Conservation (phyloP, 2,888 invertebrate species). For the Acholoe squamosa region DNA sequence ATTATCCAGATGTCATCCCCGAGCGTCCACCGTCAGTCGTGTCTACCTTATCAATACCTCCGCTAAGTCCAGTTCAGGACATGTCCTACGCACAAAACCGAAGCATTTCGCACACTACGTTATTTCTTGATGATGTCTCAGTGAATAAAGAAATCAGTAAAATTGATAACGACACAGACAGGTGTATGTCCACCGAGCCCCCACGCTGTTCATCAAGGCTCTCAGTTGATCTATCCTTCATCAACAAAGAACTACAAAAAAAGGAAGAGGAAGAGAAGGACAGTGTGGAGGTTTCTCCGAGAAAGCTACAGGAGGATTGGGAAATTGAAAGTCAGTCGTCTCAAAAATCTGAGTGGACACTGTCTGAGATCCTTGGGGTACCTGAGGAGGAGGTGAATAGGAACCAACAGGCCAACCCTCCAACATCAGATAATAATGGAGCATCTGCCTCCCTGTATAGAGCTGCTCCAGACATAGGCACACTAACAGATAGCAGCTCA, state of each 20-base stretch:
- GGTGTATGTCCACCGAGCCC: not conserved
- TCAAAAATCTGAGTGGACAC: slow-evolving; percentile 45
- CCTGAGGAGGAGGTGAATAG: slow-evolving; percentile 16
- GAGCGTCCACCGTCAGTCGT: slow-evolving; percentile 41
- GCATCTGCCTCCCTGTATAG: slow-evolving; percentile 1
- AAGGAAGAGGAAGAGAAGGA: slow-evolving; percentile 69
- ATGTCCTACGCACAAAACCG: not conserved
- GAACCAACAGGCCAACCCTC: not conserved
- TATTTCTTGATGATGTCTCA: slow-evolving; percentile 43
- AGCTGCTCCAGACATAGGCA: not conserved
- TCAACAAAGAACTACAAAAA: slow-evolving; percentile 25
- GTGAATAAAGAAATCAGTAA: slow-evolving; percentile 8
- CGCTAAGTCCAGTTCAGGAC: not conserved
- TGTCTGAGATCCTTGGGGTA: slow-evolving; percentile 39
- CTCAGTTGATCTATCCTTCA: slow-evolving; percentile 30
- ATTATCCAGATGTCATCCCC: not conserved
- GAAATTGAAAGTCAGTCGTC: slow-evolving; percentile 66
- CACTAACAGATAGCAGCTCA: not conserved
- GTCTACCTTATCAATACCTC: slow-evolving; percentile 26
- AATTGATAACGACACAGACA: not conserved
- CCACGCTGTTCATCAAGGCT: slow-evolving; percentile 22
- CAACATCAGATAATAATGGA: not conserved
- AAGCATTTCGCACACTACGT: slow-evolving; percentile 30
- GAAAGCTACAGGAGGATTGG: slow-evolving; percentile 68
- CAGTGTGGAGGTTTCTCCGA: slow-evolving; percentile 67